Evolutionary conservation across 2,113 vertebrate genomes (phyloP).

Genomic region (Phalacrocorax carbo): DNA sequence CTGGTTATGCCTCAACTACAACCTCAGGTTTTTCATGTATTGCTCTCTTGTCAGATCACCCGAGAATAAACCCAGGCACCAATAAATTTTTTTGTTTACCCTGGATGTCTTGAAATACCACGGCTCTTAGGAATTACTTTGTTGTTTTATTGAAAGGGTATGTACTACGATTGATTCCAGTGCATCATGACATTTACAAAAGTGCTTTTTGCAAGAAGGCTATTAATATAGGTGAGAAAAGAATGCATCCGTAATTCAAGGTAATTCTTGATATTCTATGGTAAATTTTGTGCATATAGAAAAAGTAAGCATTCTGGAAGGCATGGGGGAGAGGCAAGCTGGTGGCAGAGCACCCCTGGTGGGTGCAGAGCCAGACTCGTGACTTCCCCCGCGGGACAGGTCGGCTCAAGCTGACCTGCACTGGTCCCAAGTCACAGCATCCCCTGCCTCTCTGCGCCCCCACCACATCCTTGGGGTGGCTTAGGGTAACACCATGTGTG

Average conservation of each 20-base stretch:
- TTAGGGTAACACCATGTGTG: not conserved
- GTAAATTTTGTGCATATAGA: not conserved
- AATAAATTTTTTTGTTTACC: constrained; percentile 49
- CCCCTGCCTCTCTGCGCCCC: not conserved
- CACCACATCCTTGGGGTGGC: not conserved
- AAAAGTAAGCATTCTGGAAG: not conserved
- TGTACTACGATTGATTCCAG: constrained; percentile 33
- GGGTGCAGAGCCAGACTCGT: rapidly evolving
- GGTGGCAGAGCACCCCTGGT: not conserved
- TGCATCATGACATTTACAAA: constrained; percentile 57
- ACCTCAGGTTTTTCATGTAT: not conserved
- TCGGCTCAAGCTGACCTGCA: not conserved
- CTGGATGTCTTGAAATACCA: constrained; percentile 60
- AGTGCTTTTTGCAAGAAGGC: constrained; percentile 31
- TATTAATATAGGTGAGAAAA: not conserved
- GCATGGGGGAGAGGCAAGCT: not conserved
- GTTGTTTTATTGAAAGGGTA: constrained; percentile 62
- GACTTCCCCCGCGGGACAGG: not conserved
- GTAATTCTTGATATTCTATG: not conserved
- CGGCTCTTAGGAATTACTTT: constrained; percentile 50
- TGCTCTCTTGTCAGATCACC: not conserved
- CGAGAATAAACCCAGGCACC: constrained; percentile 1
- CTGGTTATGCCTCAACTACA: not conserved
- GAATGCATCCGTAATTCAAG: not conserved
- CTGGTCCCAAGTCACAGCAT: not conserved